A percentile compares a stretch with the other conserved stretches of the same genome.
Conservation (phyloP, 2,797 vertebrate species). For the Epinephelus awoara region DNA sequence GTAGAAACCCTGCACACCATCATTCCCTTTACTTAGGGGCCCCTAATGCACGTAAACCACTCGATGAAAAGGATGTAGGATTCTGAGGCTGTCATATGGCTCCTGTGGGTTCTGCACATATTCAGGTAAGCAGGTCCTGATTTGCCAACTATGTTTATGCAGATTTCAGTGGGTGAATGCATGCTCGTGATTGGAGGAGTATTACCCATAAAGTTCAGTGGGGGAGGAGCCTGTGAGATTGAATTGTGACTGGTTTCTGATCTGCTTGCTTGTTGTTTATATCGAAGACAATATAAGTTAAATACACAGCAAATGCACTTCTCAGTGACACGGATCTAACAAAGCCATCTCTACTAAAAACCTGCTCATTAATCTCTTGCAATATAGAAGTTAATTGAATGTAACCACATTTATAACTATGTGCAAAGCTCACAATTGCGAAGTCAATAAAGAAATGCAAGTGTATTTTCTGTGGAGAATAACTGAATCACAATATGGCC, state of each 20-base stretch:
- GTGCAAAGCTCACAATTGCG: not conserved
- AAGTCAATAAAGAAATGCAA: not conserved
- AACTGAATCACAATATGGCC: not conserved
- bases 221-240: too few relatives aligned
- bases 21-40: too few relatives aligned
- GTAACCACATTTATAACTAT: not conserved
- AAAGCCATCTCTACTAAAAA: slow-evolving; percentile 2
- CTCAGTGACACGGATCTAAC: not conserved
- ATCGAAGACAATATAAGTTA: not conserved
- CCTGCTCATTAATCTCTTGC: not conserved
- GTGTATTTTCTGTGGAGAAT: slow-evolving; percentile 1
- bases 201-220: too few relatives aligned
- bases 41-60: too few relatives aligned
- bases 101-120: too few relatives aligned
- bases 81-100: too few relatives aligned
- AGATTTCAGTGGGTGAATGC: too few relatives aligned
- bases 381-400: not conserved
- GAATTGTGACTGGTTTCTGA: not conserved
- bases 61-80: too few relatives aligned
- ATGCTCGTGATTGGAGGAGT: too few relatives aligned
- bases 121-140: too few relatives aligned
- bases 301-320: not conserved
- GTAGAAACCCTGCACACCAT: too few relatives aligned
- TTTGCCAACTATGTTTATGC: too few relatives aligned
- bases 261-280: not conserved